Conservation (phyloP, 1,140 invertebrate genomes). For the Forficula auricularia region DNA sequence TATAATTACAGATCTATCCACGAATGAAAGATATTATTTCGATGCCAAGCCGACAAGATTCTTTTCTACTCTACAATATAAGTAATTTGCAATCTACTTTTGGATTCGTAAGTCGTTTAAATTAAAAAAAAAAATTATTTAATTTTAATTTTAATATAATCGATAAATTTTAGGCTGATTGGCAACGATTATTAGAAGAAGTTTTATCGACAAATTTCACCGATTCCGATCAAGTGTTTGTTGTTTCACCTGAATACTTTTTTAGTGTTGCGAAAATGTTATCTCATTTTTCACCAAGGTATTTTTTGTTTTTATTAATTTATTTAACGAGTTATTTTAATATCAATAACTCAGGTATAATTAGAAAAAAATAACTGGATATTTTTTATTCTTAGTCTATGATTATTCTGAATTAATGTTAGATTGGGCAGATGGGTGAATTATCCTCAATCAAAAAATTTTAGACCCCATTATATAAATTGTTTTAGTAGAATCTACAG, state of each 20-base stretch:
- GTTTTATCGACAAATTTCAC: conserved; percentile 14
- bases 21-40: conserved; percentile 27
- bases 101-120: conserved; percentile 22
- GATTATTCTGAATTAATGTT: no score
- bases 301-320: conserved; percentile 1
- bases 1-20: conserved; percentile 23
- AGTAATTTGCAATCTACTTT: conserved; percentile 24
- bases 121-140: neutral
- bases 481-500: no score
- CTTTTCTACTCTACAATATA: conserved; percentile 25
- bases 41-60: conserved; percentile 22
- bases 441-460: no score
- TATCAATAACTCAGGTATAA: no score
- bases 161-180: conserved; percentile 16
- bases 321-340: no score
- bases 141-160: neutral
- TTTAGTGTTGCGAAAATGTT: conserved; percentile 16
- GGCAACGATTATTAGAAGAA: conserved; percentile 20
- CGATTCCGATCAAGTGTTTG: conserved; percentile 16
- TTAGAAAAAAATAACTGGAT: no score
- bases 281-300: conserved; percentile 20
- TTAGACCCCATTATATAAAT: no score
- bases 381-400: no score
- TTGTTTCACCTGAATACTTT: conserved; percentile 19
- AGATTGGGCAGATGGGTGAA: no score